Conservation (phyloP, 2,888 invertebrate genomes). For the Pollenia amentaria region DNA sequence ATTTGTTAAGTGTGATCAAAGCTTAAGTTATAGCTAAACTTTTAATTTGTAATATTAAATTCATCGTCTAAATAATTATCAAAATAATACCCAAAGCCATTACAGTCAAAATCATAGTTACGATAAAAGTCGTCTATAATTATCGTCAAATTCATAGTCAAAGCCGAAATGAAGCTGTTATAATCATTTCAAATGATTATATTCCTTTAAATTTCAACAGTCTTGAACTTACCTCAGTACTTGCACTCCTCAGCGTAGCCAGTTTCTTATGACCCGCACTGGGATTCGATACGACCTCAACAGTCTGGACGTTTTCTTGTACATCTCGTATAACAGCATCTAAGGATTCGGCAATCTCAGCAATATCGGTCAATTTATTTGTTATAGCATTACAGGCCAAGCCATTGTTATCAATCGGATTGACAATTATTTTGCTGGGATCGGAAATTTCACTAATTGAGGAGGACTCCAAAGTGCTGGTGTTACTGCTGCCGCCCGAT, state of each 20-base stretch:
- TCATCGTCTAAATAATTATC: no score
- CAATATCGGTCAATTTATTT: constrained; percentile 88
- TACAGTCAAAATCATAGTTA: no score
- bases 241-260: constrained; percentile 76
- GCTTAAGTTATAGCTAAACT: no score
- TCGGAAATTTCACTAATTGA: constrained; percentile 55
- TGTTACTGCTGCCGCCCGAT: constrained; percentile 78
- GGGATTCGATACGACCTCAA: constrained; percentile 76
- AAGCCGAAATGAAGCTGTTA: background rate
- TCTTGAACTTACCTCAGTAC: constrained; percentile 78
- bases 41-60: no score
- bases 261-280: constrained; percentile 79
- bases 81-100: no score
- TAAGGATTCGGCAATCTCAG: constrained; percentile 88
- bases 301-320: constrained; percentile 80
- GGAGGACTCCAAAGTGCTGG: constrained; percentile 61
- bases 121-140: no score
- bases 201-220: background rate
- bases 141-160: no score
- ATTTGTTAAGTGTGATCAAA: no score
- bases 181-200: background rate
- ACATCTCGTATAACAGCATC: constrained; percentile 87
- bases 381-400: constrained; percentile 89
- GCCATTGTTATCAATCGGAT: constrained; percentile 85
- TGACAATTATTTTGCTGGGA: constrained; percentile 76